Base-by-base conservation (phyloP, 2,797 vertebrate genomes). In the Oryzias sinensis region DNA sequence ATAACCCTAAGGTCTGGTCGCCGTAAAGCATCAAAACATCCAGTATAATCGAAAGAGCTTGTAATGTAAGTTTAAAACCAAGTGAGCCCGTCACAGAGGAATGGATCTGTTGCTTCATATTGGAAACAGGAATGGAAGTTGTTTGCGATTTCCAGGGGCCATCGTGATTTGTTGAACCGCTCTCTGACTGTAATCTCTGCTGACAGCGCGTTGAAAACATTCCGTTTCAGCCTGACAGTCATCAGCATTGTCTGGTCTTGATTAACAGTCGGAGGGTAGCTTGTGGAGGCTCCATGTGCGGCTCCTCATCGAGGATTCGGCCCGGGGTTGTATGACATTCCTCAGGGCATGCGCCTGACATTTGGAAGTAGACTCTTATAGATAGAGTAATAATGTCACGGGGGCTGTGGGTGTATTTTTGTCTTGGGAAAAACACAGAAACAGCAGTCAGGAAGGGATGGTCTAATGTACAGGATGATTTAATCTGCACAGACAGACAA, bases 321-420 rank as follows among this genome's bases (percentile, higher is more conserved):
- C 64, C 62, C n/a, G 72, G 79, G 83, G 83, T 77, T 78, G 68
- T 54, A 61, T 79, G 80, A 78, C 77, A 72, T 80, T 87, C 87
- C 86, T 86, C 58, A 8, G 73, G 83, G 82, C 79, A 77, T 82
- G 70, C 29, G 80, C 29, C 73, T 89, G 87, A 87, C 88, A 89
- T 89, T 89, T 90, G 79, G 72, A 90, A 77, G 81, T 68, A 74
- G 74, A 84, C 65, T 79, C 82, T 78, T 78, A 76, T 73, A 87
- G 84, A 82, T 79, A 74, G 76, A 81, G 81, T 82, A 84, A 85
- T 88, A 88, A 88, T 90, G 88, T 88, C 81, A 85, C 70, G 13
- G 53, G 59, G 68, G 59, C 70, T 64, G 59, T 60, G 68, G 68
- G 55, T 79, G 72, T 85, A 67, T 81, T 82, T 80, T 74, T 58